A percentile compares a stretch with the other conserved stretches of the same genome.
Conservation (phyloP, 2,797 vertebrate species). For the Protosalanx chinensis region DNA sequence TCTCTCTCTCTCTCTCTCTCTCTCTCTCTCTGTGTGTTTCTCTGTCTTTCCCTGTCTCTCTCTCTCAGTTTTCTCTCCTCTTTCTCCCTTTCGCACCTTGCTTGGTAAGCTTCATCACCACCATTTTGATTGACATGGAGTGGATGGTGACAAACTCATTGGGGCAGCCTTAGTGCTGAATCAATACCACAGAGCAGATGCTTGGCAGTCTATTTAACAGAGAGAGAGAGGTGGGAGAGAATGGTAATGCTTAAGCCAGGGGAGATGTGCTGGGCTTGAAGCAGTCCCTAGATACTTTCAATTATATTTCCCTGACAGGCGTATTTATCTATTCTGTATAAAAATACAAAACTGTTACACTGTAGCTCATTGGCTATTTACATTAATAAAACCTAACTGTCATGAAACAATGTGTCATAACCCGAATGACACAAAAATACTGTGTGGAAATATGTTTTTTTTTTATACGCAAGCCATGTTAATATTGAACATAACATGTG, state of each 20-base stretch:
- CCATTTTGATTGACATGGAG: slow-evolving; percentile 21
- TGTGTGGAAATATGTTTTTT: no score
- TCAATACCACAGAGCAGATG: slow-evolving; percentile 13
- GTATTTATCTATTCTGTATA: no score
- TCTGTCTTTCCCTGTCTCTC: neutral
- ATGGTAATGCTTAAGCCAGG: slow-evolving; percentile 11
- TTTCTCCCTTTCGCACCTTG: neutral
- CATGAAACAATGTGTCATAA: no score
- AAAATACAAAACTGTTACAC: no score
- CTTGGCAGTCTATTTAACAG: slow-evolving; percentile 1
- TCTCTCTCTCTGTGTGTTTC: slow-evolving; percentile 20
- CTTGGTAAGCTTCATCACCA: neutral
- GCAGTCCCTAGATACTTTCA: neutral
- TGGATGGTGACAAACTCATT: slow-evolving; percentile 12
- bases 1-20: slow-evolving; percentile 20
- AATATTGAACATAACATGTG: no score
- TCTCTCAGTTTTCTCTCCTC: slow-evolving; percentile 1
- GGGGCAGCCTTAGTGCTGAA: slow-evolving; percentile 10
- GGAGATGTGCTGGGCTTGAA: neutral
- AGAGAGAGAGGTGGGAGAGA: slow-evolving; percentile 9
- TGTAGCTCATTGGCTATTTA: no score
- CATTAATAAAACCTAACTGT: no score
- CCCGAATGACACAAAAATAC: no score
- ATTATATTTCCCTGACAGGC: neutral
- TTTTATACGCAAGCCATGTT: no score